Conservation (phyloP, 1,140 invertebrate species). For the Sinonovacula constricta region DNA sequence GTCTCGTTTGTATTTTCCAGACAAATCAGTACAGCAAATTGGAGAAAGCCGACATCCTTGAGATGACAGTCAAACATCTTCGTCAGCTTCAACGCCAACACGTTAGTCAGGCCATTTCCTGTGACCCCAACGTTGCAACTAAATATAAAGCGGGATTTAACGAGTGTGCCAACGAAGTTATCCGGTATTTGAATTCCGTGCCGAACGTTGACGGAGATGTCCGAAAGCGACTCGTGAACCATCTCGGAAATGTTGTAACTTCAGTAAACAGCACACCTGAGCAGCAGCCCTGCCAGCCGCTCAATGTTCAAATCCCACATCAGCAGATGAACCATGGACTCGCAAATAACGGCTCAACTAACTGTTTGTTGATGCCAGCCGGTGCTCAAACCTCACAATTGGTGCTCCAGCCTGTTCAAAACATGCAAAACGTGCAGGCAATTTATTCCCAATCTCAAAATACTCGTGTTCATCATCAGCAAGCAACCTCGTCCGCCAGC, state of each 20-base stretch:
- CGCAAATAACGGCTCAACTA: constrained; percentile 22
- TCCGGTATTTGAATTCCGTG: constrained; percentile 89
- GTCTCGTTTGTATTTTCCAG: no score
- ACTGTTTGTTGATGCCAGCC: constrained; percentile 43
- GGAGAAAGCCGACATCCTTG: constrained; percentile 97
- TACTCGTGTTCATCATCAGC: no score
- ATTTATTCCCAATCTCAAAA: no score
- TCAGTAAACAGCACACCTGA: constrained; percentile 6
- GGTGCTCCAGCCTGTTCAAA: constrained; percentile 35
- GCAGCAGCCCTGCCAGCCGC: constrained; percentile 17
- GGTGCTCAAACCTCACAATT: constrained; percentile 42
- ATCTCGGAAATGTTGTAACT: constrained; percentile 52
- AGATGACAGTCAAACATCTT: constrained; percentile 97
- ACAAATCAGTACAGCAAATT: constrained; percentile 94
- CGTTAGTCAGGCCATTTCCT: constrained; percentile 82
- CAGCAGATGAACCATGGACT: constrained; percentile 5
- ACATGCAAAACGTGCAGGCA: constrained; percentile 9
- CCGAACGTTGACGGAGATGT: constrained; percentile 89
- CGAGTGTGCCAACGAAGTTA: constrained; percentile 92
- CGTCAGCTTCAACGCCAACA: constrained; percentile 62
- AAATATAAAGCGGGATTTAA: constrained; percentile 93
- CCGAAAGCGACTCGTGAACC: constrained; percentile 60
- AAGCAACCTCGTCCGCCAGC: neutral
- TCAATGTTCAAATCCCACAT: constrained; percentile 48
- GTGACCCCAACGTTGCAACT: constrained; percentile 88